Evolutionary conservation across 2,797 vertebrate species (phyloP).

Genomic region (Gobionotothen gibberifrons): DNA sequence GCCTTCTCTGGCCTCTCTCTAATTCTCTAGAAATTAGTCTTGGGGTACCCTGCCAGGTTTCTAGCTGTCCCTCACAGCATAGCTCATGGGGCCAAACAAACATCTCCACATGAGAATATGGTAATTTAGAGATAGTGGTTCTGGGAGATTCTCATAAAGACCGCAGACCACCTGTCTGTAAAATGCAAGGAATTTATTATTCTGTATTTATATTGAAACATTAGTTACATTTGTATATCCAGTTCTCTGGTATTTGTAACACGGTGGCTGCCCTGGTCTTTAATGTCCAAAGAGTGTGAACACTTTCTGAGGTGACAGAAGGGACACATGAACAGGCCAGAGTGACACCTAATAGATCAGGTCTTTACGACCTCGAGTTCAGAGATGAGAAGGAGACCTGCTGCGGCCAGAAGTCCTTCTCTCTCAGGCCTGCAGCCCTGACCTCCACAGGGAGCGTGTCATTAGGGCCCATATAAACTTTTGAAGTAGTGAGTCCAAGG

Average conservation of each 20-base stretch:
- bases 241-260: slow-evolving; percentile 1
- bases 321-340: slow-evolving; percentile 63
- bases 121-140: not conserved
- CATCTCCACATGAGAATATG: not conserved
- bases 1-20: slow-evolving; percentile 24
- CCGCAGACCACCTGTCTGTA: not conserved
- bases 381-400: slow-evolving; percentile 74
- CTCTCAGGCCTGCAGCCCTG: slow-evolving; percentile 60
- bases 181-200: not conserved
- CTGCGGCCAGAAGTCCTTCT: slow-evolving; percentile 61
- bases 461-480: slow-evolving; percentile 79
- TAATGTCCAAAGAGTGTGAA: slow-evolving; percentile 29
- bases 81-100: slow-evolving; percentile 17
- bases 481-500: slow-evolving; percentile 75
- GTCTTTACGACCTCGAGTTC: slow-evolving; percentile 73
- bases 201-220: not conserved
- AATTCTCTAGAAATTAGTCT: slow-evolving; percentile 17
- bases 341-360: slow-evolving; percentile 75
- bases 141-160: not conserved
- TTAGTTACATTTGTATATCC: not conserved
- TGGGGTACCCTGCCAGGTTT: slow-evolving; percentile 3
- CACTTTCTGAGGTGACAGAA: slow-evolving; percentile 56
- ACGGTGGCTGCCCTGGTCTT: not conserved
- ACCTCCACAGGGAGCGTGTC: slow-evolving; percentile 58
- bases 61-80: slow-evolving; percentile 17